These are phyloP conservation scores for Protophormia terraenovae DNA, from an alignment of 2,888 invertebrate species.

Conservation along the genomic window DNA sequence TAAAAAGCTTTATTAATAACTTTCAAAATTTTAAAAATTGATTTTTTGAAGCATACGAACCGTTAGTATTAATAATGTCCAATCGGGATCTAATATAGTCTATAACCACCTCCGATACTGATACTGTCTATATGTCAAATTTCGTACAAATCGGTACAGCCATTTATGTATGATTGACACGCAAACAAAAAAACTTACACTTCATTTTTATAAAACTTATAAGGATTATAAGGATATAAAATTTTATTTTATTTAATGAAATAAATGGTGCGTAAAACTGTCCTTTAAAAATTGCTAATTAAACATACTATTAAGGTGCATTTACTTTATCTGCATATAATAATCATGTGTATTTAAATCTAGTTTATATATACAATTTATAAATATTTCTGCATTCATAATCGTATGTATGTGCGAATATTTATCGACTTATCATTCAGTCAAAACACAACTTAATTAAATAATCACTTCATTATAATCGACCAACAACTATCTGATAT, in stretches of 20 bases:
- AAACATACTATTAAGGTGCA: not conserved
- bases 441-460: slow-evolving; percentile 32
- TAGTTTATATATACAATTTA: not conserved
- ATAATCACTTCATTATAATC: slow-evolving; percentile 25
- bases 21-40: too few relatives aligned
- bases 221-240: not conserved
- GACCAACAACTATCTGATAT: slow-evolving; percentile 11
- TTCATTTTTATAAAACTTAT: too few relatives aligned
- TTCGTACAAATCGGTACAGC: too few relatives aligned
- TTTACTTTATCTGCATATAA: not conserved
- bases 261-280: not conserved
- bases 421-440: slow-evolving; percentile 3
- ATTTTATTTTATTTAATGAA: not conserved
- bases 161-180: too few relatives aligned
- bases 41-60: too few relatives aligned
- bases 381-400: not conserved
- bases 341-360: not conserved
- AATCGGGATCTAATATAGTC: too few relatives aligned
- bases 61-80: too few relatives aligned
- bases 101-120: too few relatives aligned
- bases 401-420: not conserved
- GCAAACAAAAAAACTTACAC: too few relatives aligned
- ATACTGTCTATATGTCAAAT: too few relatives aligned
- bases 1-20: too few relatives aligned
- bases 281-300: not conserved